These are phyloP conservation scores for Mormyrops attenuatus DNA, from an alignment of 2,797 vertebrate species.

Conservation along the genomic window DNA sequence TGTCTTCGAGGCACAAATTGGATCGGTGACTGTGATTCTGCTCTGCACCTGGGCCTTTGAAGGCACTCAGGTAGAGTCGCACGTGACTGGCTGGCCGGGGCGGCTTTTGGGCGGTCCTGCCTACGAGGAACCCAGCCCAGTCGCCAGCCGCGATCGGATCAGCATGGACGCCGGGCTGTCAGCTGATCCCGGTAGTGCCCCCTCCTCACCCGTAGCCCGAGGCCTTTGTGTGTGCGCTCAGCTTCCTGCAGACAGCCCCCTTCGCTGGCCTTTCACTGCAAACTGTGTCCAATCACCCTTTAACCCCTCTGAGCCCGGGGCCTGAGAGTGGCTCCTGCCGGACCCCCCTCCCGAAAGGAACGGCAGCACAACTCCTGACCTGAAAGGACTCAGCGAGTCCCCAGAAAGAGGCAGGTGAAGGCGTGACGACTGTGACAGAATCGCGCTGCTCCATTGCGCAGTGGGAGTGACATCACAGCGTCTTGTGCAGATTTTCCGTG, in stretches of 20 bases:
- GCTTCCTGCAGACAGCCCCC: conserved; percentile 57
- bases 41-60: neutral
- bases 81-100: neutral
- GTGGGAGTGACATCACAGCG: neutral
- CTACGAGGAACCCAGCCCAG: neutral
- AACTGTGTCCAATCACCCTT: conserved; percentile 69
- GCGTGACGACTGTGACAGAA: neutral
- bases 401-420: neutral
- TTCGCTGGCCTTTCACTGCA: conserved; percentile 65
- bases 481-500: neutral
- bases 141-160: neutral
- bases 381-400: neutral
- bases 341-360: conserved; percentile 26
- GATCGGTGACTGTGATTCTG: neutral
- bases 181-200: neutral
- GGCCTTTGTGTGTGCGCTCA: conserved; percentile 59
- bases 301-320: conserved; percentile 44
- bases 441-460: too few species aligned
- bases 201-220: conserved; percentile 39
- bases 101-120: neutral
- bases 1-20: neutral
- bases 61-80: neutral
- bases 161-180: neutral
- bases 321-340: conserved; percentile 42
- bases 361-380: neutral